Percentiles rank a stretch among this genome's conserved stretches.
Conservation (phyloP, 2,113 vertebrate species). For the Centropristis striata region DNA sequence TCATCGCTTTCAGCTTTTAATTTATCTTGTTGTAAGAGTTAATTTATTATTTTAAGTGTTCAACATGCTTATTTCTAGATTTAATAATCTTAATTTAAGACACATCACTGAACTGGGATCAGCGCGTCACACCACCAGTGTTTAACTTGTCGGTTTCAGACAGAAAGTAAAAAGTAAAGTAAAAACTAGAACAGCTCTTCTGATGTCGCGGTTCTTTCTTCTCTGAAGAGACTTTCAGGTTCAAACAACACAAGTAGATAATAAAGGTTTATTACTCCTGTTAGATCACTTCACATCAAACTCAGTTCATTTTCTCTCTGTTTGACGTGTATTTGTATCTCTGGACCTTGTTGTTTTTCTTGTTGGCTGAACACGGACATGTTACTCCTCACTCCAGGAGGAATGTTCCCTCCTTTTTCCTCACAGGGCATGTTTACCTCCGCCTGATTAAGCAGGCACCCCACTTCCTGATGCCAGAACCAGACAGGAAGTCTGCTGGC, state of each 20-base stretch:
- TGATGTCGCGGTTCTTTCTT: conserved; percentile 12
- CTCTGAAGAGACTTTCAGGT: conserved; percentile 5
- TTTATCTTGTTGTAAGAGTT: too few species aligned
- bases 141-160: conserved; percentile 30
- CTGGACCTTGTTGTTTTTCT: conserved; percentile 26
- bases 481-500: conserved; percentile 69
- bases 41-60: too few species aligned
- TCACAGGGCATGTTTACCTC: conserved; percentile 67
- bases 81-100: too few species aligned
- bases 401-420: conserved; percentile 74
- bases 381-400: conserved; percentile 37
- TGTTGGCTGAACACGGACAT: conserved; percentile 23
- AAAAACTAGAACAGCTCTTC: conserved; percentile 11
- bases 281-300: background rate
- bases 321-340: background rate
- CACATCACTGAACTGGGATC: conserved; percentile 28
- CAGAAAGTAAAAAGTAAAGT: background rate
- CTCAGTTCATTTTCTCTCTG: background rate
- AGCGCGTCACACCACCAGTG: conserved; percentile 13
- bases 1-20: too few species aligned
- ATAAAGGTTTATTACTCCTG: background rate
- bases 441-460: conserved; percentile 68
- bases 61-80: too few species aligned
- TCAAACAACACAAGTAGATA: conserved; percentile 15
- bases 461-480: conserved; percentile 72